Evolutionary conservation across 2,797 vertebrate genomes (phyloP), one percentile per base, ranked within the genome.

Genomic region (Anguilla megastoma): DNA sequence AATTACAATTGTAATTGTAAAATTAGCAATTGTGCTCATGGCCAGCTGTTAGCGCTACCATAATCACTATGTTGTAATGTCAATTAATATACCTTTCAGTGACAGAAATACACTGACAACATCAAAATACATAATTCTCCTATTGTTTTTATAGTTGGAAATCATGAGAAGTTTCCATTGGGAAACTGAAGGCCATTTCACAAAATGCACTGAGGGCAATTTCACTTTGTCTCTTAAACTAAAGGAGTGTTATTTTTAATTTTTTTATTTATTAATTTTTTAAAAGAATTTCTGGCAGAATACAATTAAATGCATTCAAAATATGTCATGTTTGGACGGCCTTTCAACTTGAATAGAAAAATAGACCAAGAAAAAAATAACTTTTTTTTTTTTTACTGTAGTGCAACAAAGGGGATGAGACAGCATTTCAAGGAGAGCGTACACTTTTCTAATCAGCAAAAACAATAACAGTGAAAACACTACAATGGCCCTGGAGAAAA

Each of bases 381-480:
- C 45, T 18, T 45, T 48, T 48, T 4, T 9, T 66, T 66, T 14
- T 56, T 56, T 56, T 2, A 76, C 74, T 76, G 74, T 6, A 36
- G 74, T 45, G 86, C 3, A 66, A 4, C 7, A 50, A 18, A 14
- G 14, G 41, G 41, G 48, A 87, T 56, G 50, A 86, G 21, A 45
- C 16, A 2, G 50, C 71, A 80, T 76, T 56, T 71, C 33, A 45
- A 48, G 21, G 54, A 60, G 60, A 36, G 82, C n/a, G 33, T 21
- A 48, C 41, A 14, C 60, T 86, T 89, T 86, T 74, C 52, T 86
- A 90, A 86, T 76, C 79, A 63, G 71, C 85, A 88, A 69, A 80
- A 56, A 87, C 85, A 86, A 88, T 84, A 87, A 88, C 88, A 66
- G 76, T 91, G 87, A 88, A 87, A 91, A 90, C 85, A 90, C 66